A percentile compares a stretch with the other conserved stretches of the same genome.
Conservation (phyloP, 2,113 vertebrate genomes). For the Litocranius walleri region DNA sequence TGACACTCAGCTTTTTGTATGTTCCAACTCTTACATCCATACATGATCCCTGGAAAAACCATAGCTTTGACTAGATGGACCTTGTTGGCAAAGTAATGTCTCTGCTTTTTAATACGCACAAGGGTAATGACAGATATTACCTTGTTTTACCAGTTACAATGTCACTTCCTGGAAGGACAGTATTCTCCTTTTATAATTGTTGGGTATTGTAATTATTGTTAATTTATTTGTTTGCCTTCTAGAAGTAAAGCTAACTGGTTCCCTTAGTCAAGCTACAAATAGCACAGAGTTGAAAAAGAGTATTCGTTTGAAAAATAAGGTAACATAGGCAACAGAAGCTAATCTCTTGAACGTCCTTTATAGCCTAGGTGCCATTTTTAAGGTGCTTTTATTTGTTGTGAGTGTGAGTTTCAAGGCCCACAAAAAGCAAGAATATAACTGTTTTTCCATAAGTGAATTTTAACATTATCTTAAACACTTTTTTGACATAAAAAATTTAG, state of each 20-base stretch:
- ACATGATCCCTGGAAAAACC: neutral
- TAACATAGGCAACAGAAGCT: neutral
- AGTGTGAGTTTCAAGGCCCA: neutral
- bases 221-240: neutral
- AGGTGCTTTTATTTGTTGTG: neutral
- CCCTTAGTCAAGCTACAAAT: neutral
- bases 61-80: neutral
- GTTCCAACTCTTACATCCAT: neutral
- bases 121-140: neutral
- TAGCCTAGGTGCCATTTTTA: neutral
- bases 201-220: neutral
- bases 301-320: neutral
- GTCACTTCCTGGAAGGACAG: neutral
- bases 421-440: neutral
- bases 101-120: neutral
- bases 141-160: neutral
- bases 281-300: neutral
- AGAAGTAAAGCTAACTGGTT: neutral
- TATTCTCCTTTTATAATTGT: neutral
- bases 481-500: neutral
- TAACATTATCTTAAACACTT: neutral
- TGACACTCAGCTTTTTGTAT: neutral
- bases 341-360: neutral
- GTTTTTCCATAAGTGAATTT: neutral
- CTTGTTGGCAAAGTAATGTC: neutral